A percentile compares a stretch with the other conserved stretches of the same genome.
Conservation (phyloP, 2,797 vertebrate genomes). For the Champsocephalus gunnari region DNA sequence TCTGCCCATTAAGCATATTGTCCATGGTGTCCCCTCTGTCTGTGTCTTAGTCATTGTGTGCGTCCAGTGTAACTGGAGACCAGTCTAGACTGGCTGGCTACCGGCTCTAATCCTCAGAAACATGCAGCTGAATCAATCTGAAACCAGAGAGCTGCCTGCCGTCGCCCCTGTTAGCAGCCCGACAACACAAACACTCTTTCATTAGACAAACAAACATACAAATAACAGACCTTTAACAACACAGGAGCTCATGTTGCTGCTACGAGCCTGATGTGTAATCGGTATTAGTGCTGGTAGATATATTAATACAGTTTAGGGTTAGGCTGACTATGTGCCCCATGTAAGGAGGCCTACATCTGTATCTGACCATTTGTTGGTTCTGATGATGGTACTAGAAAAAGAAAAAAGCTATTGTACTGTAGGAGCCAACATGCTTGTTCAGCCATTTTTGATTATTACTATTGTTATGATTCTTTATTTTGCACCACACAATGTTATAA, state of each 20-base stretch:
- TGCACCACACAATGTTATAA: too few species aligned
- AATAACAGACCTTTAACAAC: conserved; percentile 45
- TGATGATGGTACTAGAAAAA: neutral
- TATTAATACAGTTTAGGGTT: conserved; percentile 1
- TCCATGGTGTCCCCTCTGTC: conserved; percentile 65
- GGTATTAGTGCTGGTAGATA: neutral
- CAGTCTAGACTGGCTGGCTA: conserved; percentile 98
- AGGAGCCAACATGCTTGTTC: too few species aligned
- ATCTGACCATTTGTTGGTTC: neutral
- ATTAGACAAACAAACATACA: conserved; percentile 54
- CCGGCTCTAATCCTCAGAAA: conserved; percentile 93
- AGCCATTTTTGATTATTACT: too few species aligned
- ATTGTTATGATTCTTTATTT: too few species aligned
- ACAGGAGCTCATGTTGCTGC: neutral
- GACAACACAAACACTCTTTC: conserved; percentile 62
- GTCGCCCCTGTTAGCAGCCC: conserved; percentile 76
- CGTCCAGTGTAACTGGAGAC: conserved; percentile 92
- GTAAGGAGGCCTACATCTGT: neutral
- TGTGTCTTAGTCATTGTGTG: conserved; percentile 88
- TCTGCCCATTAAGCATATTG: conserved; percentile 55
- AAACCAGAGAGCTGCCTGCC: conserved; percentile 89
- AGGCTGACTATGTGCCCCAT: neutral
- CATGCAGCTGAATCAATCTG: conserved; percentile 95
- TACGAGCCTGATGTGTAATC: neutral
- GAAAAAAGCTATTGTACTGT: too few species aligned